Evolutionary conservation across 1,140 invertebrate genomes (phyloP).

Genomic region (Aphis gossypii): DNA sequence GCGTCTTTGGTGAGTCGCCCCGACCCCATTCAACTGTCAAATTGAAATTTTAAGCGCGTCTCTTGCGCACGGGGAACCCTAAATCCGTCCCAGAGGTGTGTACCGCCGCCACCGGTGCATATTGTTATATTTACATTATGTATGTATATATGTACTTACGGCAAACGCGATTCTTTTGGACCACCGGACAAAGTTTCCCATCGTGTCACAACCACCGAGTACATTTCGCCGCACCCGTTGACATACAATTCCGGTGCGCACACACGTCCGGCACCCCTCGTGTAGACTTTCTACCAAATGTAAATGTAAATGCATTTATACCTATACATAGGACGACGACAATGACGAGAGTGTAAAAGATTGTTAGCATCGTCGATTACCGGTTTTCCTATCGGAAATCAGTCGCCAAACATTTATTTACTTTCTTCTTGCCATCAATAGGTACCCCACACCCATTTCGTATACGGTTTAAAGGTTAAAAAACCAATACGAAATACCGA

Average conservation of each 20-base stretch:
- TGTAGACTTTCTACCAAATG: neutral
- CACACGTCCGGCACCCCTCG: neutral
- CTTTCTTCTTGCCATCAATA: slow-evolving; percentile 5
- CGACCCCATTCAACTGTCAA: slow-evolving; percentile 49
- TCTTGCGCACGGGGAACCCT: neutral
- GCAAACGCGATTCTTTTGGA: slow-evolving; percentile 2
- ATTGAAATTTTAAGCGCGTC: slow-evolving; percentile 46
- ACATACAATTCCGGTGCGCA: neutral
- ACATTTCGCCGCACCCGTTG: neutral
- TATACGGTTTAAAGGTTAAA: slow-evolving; percentile 13
- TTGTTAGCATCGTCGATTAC: neutral
- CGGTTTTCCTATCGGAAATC: slow-evolving; percentile 43
- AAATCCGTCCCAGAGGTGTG: slow-evolving; percentile 32
- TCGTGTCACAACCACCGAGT: neutral
- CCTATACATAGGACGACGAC: neutral
- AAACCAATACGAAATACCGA: slow-evolving; percentile 17
- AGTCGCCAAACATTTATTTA: neutral
- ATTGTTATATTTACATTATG: neutral
- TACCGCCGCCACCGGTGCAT: neutral
- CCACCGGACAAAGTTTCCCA: slow-evolving; percentile 41
- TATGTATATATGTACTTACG: neutral
- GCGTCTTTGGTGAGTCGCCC: neutral
- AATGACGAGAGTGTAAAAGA: neutral
- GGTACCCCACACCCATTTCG: neutral
- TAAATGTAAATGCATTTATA: neutral